Base-by-base conservation (phyloP, 2,113 vertebrate genomes). In the Porphyrio hochstetteri region DNA sequence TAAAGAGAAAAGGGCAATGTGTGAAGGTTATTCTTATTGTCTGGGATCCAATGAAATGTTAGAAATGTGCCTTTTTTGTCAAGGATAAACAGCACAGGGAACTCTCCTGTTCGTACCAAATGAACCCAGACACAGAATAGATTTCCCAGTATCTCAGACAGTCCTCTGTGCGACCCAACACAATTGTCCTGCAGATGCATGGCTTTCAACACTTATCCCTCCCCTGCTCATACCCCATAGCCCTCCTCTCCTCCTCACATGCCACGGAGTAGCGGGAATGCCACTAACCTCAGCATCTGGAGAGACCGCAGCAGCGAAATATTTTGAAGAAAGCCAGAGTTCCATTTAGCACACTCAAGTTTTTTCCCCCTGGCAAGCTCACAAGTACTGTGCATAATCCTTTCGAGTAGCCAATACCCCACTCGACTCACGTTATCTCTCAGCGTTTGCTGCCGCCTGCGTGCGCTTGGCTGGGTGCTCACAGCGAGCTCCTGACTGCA, bases 21-120 rank as follows among this genome's bases (percentile, higher is more conserved):
- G 80, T 40, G 21, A 93, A 97, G 93, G 92, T 79, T 96, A 78
- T 94, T 94, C 69, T 80, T 79, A 92, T 63, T 89, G 94, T 92
- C 80, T 74, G 63, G 56, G 70, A 89, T 80, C 87, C 86, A 94
- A 48, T 48, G 64, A 82, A 93, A 69, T 85, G 75, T 88, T 95
- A 96, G 90, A 96, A 95, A 92, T 24, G 71, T 75, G 60, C 69
- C 88, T 86, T 56, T 95, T 87, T 78, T 72, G 44, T 94, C 70
- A 94, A 93, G 89, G 93, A 92, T 74, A 86, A 78, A 64, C 65
- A 83, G 83, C 67, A 44, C 77, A 42, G 86, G 78, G 91, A 96
- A 72, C 94, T 93, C 83, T 96, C 79, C 88, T 33, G 36, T 76
- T 72, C 61, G 21, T 68, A 91, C 55, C 77, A 85, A 85, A 89